Evolutionary conservation across 2,797 vertebrate species (phyloP).

Genomic region (Sebastes baramenuke): DNA sequence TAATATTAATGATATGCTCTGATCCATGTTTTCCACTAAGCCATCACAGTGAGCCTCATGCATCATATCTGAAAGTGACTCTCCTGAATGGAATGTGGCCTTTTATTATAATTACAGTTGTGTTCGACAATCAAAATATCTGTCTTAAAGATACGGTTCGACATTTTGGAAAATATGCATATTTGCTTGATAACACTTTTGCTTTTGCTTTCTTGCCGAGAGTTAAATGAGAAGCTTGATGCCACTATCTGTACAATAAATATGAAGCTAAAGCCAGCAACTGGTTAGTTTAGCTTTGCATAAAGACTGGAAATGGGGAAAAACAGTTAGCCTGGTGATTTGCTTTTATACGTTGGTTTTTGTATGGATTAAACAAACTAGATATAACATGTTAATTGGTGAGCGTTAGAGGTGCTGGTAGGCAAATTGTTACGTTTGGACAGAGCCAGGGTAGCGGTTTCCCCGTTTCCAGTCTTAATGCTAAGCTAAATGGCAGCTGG

Average conservation of each 20-base stretch:
- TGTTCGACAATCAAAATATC: background rate
- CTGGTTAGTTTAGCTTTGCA: background rate
- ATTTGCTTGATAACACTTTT: background rate
- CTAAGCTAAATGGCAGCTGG: background rate
- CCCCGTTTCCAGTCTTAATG: no score
- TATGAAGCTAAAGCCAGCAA: background rate
- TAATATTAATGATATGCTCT: background rate
- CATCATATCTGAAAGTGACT: background rate
- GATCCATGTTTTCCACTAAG: background rate
- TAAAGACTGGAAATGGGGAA: background rate
- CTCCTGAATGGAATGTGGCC: background rate
- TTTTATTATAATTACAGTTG: background rate
- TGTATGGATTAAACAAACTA: background rate
- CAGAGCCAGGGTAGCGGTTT: no score
- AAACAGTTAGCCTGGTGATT: background rate
- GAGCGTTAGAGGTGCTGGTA: background rate
- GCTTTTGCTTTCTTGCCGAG: background rate
- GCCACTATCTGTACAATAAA: background rate
- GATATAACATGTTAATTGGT: background rate
- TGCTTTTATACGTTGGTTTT: background rate
- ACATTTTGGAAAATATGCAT: background rate
- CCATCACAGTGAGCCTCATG: background rate
- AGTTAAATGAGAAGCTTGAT: background rate
- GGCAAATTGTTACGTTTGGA: background rate
- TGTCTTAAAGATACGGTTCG: background rate